phyloP scores from a whole-genome alignment of 2,113 vertebrate species.

The Antennarius striatus region DNA sequence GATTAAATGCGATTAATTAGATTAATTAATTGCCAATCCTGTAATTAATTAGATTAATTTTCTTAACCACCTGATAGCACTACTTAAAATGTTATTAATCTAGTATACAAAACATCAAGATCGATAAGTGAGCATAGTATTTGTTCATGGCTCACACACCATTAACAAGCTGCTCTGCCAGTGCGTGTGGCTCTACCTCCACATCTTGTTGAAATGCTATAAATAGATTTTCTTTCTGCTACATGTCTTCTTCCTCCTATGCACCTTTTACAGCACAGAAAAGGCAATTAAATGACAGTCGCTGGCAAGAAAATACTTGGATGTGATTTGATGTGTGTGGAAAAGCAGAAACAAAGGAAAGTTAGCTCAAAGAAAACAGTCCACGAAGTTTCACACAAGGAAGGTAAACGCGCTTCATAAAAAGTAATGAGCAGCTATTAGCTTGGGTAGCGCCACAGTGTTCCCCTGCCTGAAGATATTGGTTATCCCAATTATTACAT shows the following conservation, averaged over 20 bases:
- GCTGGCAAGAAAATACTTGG: constrained; percentile 3
- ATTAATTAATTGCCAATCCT: no score
- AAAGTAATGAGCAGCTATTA: constrained; percentile 60
- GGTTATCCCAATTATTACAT: constrained; percentile 45
- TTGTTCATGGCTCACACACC: constrained; percentile 17
- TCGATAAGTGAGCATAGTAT: constrained; percentile 7
- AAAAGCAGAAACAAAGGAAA: constrained; percentile 34
- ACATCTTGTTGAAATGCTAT: constrained; percentile 49
- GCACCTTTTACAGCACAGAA: constrained; percentile 39
- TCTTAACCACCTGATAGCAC: neutral
- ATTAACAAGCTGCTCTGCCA: constrained; percentile 19
- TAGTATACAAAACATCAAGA: constrained; percentile 7
- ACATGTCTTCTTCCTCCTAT: constrained; percentile 37
- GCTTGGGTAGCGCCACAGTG: constrained; percentile 25
- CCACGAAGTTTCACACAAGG: constrained; percentile 42
- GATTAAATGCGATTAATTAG: no score
- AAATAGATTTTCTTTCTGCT: constrained; percentile 52
- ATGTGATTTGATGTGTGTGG: neutral
- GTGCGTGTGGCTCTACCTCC: constrained; percentile 31
- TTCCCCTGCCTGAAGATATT: constrained; percentile 51
- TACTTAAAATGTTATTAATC: neutral
- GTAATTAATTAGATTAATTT: no score
- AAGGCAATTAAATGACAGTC: constrained; percentile 56
- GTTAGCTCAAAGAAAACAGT: constrained; percentile 51
- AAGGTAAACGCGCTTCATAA: constrained; percentile 2